A percentile compares a stretch with the other conserved stretches of the same genome.
These are phyloP conservation scores for Chorisops tibialis DNA, from an alignment of 2,888 invertebrate genomes.

Conservation along the genomic window DNA sequence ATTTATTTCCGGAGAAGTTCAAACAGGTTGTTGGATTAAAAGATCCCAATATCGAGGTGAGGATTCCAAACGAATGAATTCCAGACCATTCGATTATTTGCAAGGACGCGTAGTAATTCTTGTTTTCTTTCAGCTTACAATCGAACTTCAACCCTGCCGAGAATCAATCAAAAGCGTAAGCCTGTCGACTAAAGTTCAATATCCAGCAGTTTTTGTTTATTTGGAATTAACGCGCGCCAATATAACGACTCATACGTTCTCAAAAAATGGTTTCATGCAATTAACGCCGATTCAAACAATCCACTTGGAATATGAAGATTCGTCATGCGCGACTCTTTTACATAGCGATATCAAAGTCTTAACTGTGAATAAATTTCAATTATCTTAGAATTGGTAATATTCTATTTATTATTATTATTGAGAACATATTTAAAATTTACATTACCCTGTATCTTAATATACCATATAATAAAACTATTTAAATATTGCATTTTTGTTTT, in stretches of 20 bases:
- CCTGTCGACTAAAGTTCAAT: slow-evolving; percentile 42
- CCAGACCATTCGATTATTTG: too few species aligned
- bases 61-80: too few species aligned
- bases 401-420: too few species aligned
- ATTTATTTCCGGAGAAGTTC: slow-evolving; percentile 62
- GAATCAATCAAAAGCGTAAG: slow-evolving; percentile 39
- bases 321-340: slow-evolving; percentile 38
- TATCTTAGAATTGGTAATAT: too few species aligned
- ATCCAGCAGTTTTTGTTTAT: slow-evolving; percentile 49
- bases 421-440: too few species aligned
- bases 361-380: slow-evolving; percentile 49
- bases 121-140: neutral
- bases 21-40: slow-evolving; percentile 56
- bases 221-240: slow-evolving; percentile 42
- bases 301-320: slow-evolving; percentile 41
- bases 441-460: too few species aligned
- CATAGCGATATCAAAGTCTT: slow-evolving; percentile 43
- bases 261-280: slow-evolving; percentile 50
- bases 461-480: too few species aligned
- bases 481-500: too few species aligned
- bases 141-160: neutral
- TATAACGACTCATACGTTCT: slow-evolving; percentile 42
- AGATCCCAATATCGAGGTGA: slow-evolving; percentile 58
- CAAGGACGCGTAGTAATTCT: neutral
- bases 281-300: slow-evolving; percentile 43